phyloP scores from a whole-genome alignment of 2,113 vertebrate species.

The Spilogale gracilis region DNA sequence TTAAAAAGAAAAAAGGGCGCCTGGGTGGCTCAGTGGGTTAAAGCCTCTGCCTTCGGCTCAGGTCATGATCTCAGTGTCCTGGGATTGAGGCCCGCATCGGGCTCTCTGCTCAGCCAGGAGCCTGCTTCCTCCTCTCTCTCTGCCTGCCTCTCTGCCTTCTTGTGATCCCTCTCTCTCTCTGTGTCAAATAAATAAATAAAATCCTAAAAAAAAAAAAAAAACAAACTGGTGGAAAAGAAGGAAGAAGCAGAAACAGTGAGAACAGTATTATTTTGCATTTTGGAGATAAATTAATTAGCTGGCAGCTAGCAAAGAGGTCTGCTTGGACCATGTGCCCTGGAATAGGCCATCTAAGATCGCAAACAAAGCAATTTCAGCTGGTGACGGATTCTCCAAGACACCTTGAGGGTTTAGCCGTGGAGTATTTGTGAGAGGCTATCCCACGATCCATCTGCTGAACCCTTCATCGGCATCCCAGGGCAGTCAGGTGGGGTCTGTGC shows the following conservation, averaged over 20 bases:
- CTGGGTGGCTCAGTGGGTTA: no score
- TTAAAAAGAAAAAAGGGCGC: no score
- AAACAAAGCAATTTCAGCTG: slow-evolving; percentile 38
- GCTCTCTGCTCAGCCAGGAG: no score
- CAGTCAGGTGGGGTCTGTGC: background rate
- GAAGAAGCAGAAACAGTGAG: background rate
- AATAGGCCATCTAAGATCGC: background rate
- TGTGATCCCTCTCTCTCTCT: no score
- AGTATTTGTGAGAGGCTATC: no score
- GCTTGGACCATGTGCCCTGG: slow-evolving; percentile 35
- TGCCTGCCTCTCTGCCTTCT: no score
- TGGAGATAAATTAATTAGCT: slow-evolving; percentile 57
- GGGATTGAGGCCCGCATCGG: no score
- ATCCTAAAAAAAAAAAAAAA: background rate
- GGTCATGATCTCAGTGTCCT: no score
- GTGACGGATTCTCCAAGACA: slow-evolving; percentile 15
- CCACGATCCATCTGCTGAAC: fast-evolving
- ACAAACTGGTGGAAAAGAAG: background rate
- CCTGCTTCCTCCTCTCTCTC: no score
- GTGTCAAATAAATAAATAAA: no score
- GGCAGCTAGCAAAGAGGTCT: background rate
- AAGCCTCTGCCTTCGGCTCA: no score
- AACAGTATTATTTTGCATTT: slow-evolving; percentile 62
- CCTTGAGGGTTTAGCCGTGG: background rate
- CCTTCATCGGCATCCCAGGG: background rate